Evolutionary conservation across 2,797 vertebrate species (phyloP).

Genomic region (Pseudopleuronectes americanus): DNA sequence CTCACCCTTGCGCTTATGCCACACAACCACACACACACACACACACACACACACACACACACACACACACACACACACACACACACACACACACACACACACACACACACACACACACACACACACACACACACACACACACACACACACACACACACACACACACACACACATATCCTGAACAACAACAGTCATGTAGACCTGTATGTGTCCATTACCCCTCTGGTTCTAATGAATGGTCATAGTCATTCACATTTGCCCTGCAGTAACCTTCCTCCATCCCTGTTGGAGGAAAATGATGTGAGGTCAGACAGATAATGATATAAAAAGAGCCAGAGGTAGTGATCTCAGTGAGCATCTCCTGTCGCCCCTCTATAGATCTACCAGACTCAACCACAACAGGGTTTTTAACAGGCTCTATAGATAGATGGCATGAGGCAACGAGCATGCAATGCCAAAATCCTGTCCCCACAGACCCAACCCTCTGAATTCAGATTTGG

Average conservation of each 20-base stretch:
- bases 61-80: no score
- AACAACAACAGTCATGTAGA: not conserved
- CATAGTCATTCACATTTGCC: slow-evolving; percentile 35
- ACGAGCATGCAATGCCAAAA: slow-evolving; percentile 45
- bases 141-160: no score
- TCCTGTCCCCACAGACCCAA: slow-evolving; percentile 6
- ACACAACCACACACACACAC: no score
- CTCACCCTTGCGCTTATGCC: no score
- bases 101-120: no score
- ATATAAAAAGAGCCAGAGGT: slow-evolving; percentile 37
- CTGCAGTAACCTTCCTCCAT: not conserved
- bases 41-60: no score
- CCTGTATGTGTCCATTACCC: slow-evolving; percentile 32
- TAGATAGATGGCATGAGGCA: slow-evolving; percentile 67
- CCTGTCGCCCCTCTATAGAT: slow-evolving; percentile 51
- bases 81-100: no score
- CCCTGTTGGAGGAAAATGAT: slow-evolving; percentile 23
- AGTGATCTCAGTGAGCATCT: slow-evolving; percentile 46
- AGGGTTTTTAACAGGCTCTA: slow-evolving; percentile 55
- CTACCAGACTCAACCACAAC: slow-evolving; percentile 42
- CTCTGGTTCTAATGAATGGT: slow-evolving; percentile 32
- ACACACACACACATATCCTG: not conserved
- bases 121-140: no score
- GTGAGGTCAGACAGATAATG: slow-evolving; percentile 46
- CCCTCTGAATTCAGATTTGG: slow-evolving; percentile 22